These are phyloP conservation scores for Porites australiensis DNA, from an alignment of 64 coral and sea anemone genomes.

Conservation along the genomic window DNA sequence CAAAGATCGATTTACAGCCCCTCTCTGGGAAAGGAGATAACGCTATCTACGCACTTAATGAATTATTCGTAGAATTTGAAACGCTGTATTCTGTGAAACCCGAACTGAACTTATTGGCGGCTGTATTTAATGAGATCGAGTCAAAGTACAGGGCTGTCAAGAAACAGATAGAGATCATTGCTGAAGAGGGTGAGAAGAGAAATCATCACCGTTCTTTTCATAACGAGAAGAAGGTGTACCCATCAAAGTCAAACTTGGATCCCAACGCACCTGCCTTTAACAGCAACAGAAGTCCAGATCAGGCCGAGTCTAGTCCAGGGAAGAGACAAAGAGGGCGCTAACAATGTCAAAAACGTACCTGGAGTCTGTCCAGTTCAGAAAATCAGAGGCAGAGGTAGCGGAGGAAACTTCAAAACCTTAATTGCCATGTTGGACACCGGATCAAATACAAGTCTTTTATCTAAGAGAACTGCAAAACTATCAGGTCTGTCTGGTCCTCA, in stretches of 20 bases:
- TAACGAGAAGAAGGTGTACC: conserved; percentile 36
- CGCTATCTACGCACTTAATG: conserved; percentile 50
- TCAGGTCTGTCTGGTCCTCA: too few relatives aligned
- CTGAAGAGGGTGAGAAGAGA: conserved; percentile 2
- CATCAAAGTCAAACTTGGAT: conserved; percentile 22
- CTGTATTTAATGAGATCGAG: conserved; percentile 74
- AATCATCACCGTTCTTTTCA: conserved; percentile 61
- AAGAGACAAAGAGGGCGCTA: too few relatives aligned
- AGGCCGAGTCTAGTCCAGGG: neutral
- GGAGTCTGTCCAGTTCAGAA: conserved; percentile 57
- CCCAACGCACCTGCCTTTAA: conserved; percentile 10
- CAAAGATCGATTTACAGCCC: conserved; percentile 20
- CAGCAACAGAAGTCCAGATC: neutral
- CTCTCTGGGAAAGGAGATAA: conserved; percentile 47
- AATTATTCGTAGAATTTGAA: conserved; percentile 84
- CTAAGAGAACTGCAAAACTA: conserved; percentile 50
- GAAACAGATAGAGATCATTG: conserved; percentile 66
- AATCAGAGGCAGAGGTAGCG: neutral
- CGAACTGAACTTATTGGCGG: conserved; percentile 54
- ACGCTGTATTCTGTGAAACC: conserved; percentile 71
- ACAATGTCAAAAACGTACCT: neutral
- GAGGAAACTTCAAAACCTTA: conserved; percentile 11
- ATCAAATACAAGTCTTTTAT: conserved; percentile 60
- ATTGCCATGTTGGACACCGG: conserved; percentile 48
- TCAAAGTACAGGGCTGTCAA: conserved; percentile 61